Evolutionary conservation across 2,113 vertebrate species (phyloP), one percentile per base, ranked within the genome.

Genomic region (Nanorana parkeri): DNA sequence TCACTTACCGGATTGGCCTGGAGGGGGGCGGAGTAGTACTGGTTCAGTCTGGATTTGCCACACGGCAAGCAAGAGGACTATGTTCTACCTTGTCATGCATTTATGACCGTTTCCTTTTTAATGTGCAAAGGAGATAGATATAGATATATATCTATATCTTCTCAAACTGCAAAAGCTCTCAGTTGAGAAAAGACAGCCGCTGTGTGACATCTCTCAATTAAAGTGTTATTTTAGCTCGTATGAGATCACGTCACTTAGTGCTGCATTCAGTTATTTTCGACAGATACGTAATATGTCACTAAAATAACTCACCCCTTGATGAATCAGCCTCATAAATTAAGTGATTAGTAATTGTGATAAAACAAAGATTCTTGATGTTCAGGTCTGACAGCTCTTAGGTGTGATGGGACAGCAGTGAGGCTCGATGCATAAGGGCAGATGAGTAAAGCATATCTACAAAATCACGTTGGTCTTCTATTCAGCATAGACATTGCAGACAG

Each of bases 221-320:
- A 26, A 74, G 20, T 74, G 54, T 58, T 74, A 60, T 74, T 58
- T 58, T 74, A 58, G 4, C 71, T 29, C 5, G 6, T 13, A 58
- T 36, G 20, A 28, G 71, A 74, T 58, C 5, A 60, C 21, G 7
- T n/a, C 51, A 17, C 54, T 55, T 28, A 60, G n/a, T 60, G 21
- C 58, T 32, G 26, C 58, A 20, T 36, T 60, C 71, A 60, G 56
- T 36, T 58, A 74, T 74, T 58, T n/a, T 74, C 55, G 23, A 58
- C 26, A 74, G 56, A 26, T 71, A 71, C 21, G 68, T 24, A 71
- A 26, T 54, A 24, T 51, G 11, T 3, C 3, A 36, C 13, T 58
- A 71, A 71, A 60, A 74, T 23, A 74, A 29, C 54, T 58, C 17
- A 5, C 51, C 55, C 16, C 47, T 28, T 7, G 17, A 56, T 56